Conservation (phyloP, 2,888 invertebrate species). For the Torymus tubicola region DNA sequence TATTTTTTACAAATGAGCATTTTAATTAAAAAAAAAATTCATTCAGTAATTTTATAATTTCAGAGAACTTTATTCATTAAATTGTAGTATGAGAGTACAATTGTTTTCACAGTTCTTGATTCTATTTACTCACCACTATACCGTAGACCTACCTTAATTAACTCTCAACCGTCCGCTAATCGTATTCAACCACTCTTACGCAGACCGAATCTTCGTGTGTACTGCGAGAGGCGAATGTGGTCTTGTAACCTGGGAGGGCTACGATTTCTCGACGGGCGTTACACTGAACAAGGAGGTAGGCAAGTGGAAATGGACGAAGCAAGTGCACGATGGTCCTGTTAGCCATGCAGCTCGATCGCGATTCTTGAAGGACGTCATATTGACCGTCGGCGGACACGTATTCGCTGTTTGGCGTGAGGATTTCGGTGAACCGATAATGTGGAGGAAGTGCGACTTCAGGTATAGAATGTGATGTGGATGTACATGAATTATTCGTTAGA, state of each 20-base stretch:
- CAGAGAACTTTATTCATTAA: too few species aligned
- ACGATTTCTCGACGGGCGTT: conserved; percentile 81
- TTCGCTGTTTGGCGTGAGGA: conserved; percentile 87
- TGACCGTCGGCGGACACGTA: conserved; percentile 86
- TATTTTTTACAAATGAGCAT: too few species aligned
- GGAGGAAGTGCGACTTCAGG: conserved; percentile 80
- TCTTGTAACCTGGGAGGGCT: conserved; percentile 82
- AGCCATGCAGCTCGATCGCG: conserved; percentile 81
- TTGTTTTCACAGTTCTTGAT: too few species aligned
- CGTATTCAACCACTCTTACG: background rate
- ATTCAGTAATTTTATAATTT: too few species aligned
- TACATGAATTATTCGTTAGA: too few species aligned
- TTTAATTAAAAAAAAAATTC: too few species aligned
- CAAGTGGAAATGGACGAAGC: conserved; percentile 75
- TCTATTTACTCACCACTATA: too few species aligned
- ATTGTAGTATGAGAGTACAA: too few species aligned
- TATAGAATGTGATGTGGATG: conserved; percentile 30
- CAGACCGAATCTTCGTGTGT: conserved; percentile 65
- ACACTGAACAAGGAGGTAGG: conserved; percentile 80
- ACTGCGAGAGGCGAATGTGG: conserved; percentile 75
- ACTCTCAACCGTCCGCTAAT: too few species aligned
- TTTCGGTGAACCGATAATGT: conserved; percentile 81
- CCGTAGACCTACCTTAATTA: too few species aligned
- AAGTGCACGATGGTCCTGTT: conserved; percentile 85
- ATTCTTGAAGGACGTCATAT: conserved; percentile 80